Evolutionary conservation across 2,888 invertebrate species (phyloP).

Genomic region (Spisula solida): DNA sequence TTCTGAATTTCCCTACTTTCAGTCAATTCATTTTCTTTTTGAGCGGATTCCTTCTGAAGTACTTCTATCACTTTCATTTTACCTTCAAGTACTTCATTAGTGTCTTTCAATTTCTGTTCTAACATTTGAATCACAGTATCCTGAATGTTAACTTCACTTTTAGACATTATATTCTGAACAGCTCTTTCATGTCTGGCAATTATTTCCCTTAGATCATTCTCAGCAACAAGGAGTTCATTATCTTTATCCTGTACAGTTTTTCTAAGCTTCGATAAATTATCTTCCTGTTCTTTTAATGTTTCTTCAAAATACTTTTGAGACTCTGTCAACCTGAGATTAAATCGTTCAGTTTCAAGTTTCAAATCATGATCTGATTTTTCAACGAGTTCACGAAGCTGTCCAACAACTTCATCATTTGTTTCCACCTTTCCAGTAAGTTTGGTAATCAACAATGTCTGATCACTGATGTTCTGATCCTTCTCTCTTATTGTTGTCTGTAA

Average conservation of each 20-base stretch:
- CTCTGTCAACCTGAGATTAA: conserved; percentile 81
- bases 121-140: conserved; percentile 83
- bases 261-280: conserved; percentile 76
- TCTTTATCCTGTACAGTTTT: conserved; percentile 78
- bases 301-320: conserved; percentile 85
- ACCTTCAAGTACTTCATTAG: conserved; percentile 83
- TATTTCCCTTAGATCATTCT: conserved; percentile 82
- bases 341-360: conserved; percentile 80
- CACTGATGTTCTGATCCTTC: conserved; percentile 80
- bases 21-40: conserved; percentile 80
- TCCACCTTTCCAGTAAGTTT: conserved; percentile 84
- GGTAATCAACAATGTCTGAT: conserved; percentile 79
- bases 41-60: conserved; percentile 81
- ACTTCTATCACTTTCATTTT: conserved; percentile 85
- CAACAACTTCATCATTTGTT: conserved; percentile 79
- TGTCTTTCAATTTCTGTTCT: conserved; percentile 84
- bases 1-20: conserved; percentile 89
- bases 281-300: conserved; percentile 82
- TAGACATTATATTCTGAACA: conserved; percentile 82
- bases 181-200: conserved; percentile 83
- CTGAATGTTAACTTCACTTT: conserved; percentile 82
- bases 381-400: conserved; percentile 78
- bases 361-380: conserved; percentile 80
- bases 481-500: conserved; percentile 83
- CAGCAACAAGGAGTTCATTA: conserved; percentile 77